Conservation (phyloP, 2,797 vertebrate genomes). For the Chrysolophus pictus region DNA sequence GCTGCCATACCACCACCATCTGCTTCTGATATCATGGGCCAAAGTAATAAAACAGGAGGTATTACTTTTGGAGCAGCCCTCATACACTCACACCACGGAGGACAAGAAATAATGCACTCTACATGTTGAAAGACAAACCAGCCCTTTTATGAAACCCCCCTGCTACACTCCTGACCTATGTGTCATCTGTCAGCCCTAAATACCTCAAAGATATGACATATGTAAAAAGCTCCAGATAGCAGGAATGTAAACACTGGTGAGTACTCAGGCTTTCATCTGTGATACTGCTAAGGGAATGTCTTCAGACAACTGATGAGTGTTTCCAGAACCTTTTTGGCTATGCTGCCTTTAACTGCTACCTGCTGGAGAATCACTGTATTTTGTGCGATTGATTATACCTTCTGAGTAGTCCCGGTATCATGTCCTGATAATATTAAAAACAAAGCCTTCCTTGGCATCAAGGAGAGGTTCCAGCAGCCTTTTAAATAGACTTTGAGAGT, state of each 20-base stretch:
- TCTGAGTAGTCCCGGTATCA: background rate
- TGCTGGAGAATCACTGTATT: background rate
- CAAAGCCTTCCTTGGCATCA: background rate
- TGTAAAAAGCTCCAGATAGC: background rate
- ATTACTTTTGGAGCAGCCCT: background rate
- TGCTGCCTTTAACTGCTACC: background rate
- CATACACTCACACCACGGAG: background rate
- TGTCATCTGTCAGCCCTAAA: background rate
- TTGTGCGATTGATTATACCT: background rate
- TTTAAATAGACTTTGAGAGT: background rate
- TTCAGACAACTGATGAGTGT: background rate
- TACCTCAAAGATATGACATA: background rate
- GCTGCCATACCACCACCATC: background rate
- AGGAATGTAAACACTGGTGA: background rate
- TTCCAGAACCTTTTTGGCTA: background rate
- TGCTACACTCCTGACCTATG: background rate
- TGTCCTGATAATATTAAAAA: background rate
- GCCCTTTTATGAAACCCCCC: background rate
- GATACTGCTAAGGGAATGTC: background rate
- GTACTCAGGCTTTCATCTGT: background rate
- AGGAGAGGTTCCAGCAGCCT: background rate
- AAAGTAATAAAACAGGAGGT: background rate
- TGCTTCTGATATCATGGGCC: background rate
- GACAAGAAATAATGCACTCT: background rate
- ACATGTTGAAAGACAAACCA: fast-evolving